Evolutionary conservation across 1,140 invertebrate species (phyloP), one percentile per base, ranked within the genome.

Genomic region (Hestina assimilis): DNA sequence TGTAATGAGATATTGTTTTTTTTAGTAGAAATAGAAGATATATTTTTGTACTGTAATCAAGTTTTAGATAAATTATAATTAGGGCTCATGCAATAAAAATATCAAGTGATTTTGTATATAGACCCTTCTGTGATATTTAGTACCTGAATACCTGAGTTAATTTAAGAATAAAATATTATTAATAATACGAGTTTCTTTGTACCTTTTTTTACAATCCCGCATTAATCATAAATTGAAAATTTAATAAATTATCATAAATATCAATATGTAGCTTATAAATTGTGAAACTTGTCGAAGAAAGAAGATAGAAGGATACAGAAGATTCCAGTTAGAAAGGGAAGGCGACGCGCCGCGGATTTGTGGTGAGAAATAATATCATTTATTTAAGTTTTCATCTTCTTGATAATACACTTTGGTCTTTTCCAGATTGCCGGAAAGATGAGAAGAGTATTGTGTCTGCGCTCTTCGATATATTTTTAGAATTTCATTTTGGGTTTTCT

Each of bases 331-430:
- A 53, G 17, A 38, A 15, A 21, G 20, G 52, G 69, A 68, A 63
- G 40, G 11, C 64, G 53, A 19, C 65, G 62, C 78, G 11, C 71
- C 66, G 69, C 3, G 72, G 66, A 72, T 28, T 41, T 52, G n/a
- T 66, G 83, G 83, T 87, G 59, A 87, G 83, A 80, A 41, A 40
- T 41, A 15, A 63, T 61, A 59, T 54, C 64, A 65, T 54, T 56
- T 54, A 63, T 47, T 60, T 58, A 64, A 45, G 23, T 47, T 53
- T 65, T 54, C 29, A n/a, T 62, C 62, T 82, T 79, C 75, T 50
- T 65, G 79, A 77, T 84, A 67, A 67, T 77, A 59, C 63, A 43
- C 81, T 87, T 84, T 87, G 83, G 58, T 87, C 81, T 83, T 77
- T 86, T 84, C 61, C 81, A 84, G 79, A 66, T 51, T 53, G 65